Evolutionary conservation across 2,888 invertebrate genomes (phyloP).

Genomic region (Catocala fraxini): DNA sequence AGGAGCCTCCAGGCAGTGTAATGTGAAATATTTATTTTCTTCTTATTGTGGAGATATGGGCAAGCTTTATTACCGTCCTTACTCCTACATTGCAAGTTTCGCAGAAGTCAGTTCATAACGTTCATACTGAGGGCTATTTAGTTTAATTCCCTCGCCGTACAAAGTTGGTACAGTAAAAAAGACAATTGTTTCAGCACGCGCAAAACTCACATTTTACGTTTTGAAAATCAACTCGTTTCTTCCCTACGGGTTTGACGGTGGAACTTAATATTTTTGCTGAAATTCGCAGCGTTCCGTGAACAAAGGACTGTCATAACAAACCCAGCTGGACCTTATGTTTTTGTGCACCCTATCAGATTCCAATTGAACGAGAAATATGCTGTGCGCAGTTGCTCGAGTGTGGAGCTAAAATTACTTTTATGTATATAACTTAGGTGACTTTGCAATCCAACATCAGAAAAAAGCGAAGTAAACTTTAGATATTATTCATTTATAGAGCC

Average conservation of each 20-base stretch:
- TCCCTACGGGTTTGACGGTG: conserved; percentile 45
- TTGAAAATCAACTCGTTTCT: conserved; percentile 48
- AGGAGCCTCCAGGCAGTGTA: too few relatives aligned
- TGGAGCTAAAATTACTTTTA: background rate
- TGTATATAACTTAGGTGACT: background rate
- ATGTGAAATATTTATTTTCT: too few relatives aligned
- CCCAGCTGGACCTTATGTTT: conserved; percentile 54
- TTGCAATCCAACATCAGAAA: background rate
- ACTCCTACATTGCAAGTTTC: background rate
- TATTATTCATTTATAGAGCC: too few relatives aligned
- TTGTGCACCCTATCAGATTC: conserved; percentile 47
- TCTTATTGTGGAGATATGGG: too few relatives aligned
- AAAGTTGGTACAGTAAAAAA: conserved; percentile 41
- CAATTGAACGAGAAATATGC: conserved; percentile 16
- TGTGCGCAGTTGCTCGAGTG: background rate
- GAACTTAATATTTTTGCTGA: conserved; percentile 63
- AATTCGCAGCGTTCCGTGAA: conserved; percentile 47
- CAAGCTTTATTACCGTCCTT: too few relatives aligned
- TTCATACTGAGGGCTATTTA: conserved; percentile 46
- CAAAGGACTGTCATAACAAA: conserved; percentile 59
- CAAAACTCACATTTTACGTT: conserved; percentile 42
- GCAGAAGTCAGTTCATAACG: conserved; percentile 35
- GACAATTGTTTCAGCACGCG: conserved; percentile 43
- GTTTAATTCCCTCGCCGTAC: conserved; percentile 35
- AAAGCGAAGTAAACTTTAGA: too few relatives aligned